Evolutionary conservation across 2,888 invertebrate species (phyloP).

Genomic region (Amblyteles armatorius): DNA sequence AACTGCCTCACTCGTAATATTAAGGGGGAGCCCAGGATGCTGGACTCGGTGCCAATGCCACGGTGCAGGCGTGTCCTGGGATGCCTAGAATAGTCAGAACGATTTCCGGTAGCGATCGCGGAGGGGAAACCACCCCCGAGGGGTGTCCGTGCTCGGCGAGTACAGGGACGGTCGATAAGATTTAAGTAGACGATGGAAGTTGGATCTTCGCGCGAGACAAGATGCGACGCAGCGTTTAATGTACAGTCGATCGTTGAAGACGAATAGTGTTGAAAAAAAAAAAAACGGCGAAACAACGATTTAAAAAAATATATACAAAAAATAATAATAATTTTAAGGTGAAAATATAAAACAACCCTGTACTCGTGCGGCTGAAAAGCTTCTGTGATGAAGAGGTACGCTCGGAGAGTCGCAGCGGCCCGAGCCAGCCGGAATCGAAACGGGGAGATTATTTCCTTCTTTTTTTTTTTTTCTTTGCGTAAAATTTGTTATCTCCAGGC

Average conservation of each 20-base stretch:
- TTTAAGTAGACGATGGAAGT: not conserved
- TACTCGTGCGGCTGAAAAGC: conserved; percentile 72
- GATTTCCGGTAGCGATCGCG: conserved; percentile 49
- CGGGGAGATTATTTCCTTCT: conserved; percentile 42
- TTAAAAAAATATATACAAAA: not conserved
- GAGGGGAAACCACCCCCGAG: conserved; percentile 31
- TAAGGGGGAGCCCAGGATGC: conserved; percentile 73
- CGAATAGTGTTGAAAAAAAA: not conserved
- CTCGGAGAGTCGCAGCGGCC: conserved; percentile 76
- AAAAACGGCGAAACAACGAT: not conserved
- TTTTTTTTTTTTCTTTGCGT: not conserved
- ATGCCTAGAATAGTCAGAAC: conserved; percentile 62
- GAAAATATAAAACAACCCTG: conserved; percentile 29
- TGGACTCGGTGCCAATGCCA: conserved; percentile 37
- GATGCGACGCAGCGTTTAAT: conserved; percentile 44
- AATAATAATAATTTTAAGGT: not conserved
- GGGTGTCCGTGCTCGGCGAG: conserved; percentile 37
- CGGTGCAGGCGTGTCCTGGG: conserved; percentile 50
- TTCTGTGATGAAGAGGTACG: conserved; percentile 81
- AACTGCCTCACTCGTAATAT: conserved; percentile 84
- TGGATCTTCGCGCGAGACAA: conserved; percentile 29
- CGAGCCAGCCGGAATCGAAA: conserved; percentile 74
- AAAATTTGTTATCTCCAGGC: conserved; percentile 69
- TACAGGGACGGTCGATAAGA: conserved; percentile 48
- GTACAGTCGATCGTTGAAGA: conserved; percentile 40